A percentile compares a stretch with the other conserved stretches of the same genome.
phyloP scores from a whole-genome alignment of 2,797 vertebrate species.

The Aeoliscus strigatus region DNA sequence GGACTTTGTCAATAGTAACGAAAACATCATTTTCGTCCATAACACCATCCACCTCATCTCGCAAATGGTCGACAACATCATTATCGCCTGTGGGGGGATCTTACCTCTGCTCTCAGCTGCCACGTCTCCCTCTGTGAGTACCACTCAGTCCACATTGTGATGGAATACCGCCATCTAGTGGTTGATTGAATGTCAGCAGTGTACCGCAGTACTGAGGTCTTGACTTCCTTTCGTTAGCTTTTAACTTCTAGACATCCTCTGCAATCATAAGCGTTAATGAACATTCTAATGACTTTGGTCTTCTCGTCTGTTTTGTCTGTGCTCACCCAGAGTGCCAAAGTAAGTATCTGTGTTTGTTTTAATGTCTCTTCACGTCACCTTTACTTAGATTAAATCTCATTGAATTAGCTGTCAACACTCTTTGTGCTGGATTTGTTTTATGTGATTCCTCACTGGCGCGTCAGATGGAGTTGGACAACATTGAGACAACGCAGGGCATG shows the following conservation, averaged over 20 bases:
- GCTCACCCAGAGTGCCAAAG: constrained; percentile 81
- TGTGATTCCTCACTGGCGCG: neutral
- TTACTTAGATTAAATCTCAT: too few species aligned
- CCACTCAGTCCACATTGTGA: constrained; percentile 10
- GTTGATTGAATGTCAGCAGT: neutral
- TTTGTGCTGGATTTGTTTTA: too few species aligned
- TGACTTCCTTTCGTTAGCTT: constrained; percentile 4
- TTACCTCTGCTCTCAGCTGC: constrained; percentile 91
- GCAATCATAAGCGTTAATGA: too few species aligned
- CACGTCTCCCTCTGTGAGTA: constrained; percentile 78
- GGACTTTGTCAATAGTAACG: constrained; percentile 99
- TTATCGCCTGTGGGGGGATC: constrained; percentile 90
- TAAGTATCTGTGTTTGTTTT: constrained; percentile 81
- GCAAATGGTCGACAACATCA: constrained; percentile 99
- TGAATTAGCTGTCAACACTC: too few species aligned
- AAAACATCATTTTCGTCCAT: constrained; percentile 99
- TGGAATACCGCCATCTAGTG: constrained; percentile 60
- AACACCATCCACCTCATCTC: constrained; percentile 99
- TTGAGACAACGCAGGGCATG: constrained; percentile 97
- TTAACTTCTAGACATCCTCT: too few species aligned
- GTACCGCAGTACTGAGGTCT: constrained; percentile 1
- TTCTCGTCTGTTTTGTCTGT: constrained; percentile 77
- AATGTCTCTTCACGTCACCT: constrained; percentile 25
- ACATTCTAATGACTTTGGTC: constrained; percentile 76
- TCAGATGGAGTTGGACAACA: constrained; percentile 91